A percentile compares a stretch with the other conserved stretches of the same genome.
Conservation (phyloP, 1,140 invertebrate genomes). For the Anastrepha obliqua region DNA sequence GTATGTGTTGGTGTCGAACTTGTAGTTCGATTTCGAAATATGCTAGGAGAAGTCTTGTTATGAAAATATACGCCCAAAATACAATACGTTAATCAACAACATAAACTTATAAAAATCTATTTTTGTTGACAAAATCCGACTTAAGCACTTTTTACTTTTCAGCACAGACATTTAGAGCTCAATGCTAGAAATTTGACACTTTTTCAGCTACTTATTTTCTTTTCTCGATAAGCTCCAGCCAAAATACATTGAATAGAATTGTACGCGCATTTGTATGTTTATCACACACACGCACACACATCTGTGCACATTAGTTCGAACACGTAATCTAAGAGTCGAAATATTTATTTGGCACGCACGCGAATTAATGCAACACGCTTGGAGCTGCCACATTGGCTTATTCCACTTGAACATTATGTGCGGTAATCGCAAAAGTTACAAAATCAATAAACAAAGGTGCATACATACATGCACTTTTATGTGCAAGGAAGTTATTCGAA, state of each 20-base stretch:
- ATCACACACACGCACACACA: not conserved
- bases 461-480: no score
- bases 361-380: not conserved
- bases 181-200: not conserved
- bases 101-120: no score
- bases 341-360: constrained; percentile 7
- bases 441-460: not conserved
- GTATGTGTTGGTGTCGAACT: no score
- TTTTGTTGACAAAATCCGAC: no score
- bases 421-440: not conserved
- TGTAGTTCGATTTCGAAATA: no score
- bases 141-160: no score
- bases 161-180: not conserved
- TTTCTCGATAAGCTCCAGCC: not conserved
- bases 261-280: not conserved
- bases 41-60: no score
- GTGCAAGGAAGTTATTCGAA: no score
- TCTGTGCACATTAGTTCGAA: not conserved
- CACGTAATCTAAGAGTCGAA: not conserved
- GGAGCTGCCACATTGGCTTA: not conserved
- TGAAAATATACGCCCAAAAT: no score
- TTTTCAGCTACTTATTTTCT: not conserved
- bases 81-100: no score
- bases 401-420: not conserved
- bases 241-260: not conserved